phyloP scores from a whole-genome alignment of 2,113 vertebrate species.

The Barbus barbus region DNA sequence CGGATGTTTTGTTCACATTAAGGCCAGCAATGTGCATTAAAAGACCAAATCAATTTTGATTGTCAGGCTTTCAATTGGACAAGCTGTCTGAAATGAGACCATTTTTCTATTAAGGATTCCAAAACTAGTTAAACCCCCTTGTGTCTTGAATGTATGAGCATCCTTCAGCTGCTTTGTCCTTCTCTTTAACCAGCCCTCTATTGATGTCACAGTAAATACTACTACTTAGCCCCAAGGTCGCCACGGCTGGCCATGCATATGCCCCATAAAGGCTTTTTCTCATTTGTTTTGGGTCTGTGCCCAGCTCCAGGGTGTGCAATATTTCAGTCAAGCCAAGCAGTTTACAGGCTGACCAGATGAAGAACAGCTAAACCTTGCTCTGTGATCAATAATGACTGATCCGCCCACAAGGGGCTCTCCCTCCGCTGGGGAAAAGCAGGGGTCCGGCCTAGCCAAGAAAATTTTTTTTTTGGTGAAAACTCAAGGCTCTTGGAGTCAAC shows the following conservation, averaged over 20 bases:
- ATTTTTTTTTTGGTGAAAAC: slow-evolving; percentile 11
- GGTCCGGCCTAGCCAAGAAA: neutral
- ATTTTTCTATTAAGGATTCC: neutral
- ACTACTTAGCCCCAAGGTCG: slow-evolving; percentile 46
- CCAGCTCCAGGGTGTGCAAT: slow-evolving; percentile 60
- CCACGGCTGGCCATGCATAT: slow-evolving; percentile 33
- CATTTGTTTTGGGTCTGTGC: slow-evolving; percentile 62
- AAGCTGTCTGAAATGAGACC: neutral
- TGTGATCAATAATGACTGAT: slow-evolving; percentile 57
- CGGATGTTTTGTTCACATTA: neutral
- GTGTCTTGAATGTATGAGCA: too few species aligned
- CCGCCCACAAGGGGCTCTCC: slow-evolving; percentile 44
- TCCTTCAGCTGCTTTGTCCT: neutral
- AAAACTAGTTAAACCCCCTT: neutral
- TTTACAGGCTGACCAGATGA: slow-evolving; percentile 55
- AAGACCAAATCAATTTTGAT: neutral
- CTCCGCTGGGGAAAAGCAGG: neutral
- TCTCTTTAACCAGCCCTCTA: too few species aligned
- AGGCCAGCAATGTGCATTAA: neutral
- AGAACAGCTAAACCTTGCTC: slow-evolving; percentile 28
- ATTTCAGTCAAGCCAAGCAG: slow-evolving; percentile 62
- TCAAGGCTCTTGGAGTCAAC: neutral
- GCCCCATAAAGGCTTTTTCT: slow-evolving; percentile 45
- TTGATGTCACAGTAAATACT: slow-evolving; percentile 43
- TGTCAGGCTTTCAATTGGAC: neutral